Percentiles rank a stretch among this genome's conserved stretches.
These are phyloP conservation scores for Caenorhabditis panamensis DNA, from an alignment of 2,888 invertebrate genomes.

Conservation along the genomic window DNA sequence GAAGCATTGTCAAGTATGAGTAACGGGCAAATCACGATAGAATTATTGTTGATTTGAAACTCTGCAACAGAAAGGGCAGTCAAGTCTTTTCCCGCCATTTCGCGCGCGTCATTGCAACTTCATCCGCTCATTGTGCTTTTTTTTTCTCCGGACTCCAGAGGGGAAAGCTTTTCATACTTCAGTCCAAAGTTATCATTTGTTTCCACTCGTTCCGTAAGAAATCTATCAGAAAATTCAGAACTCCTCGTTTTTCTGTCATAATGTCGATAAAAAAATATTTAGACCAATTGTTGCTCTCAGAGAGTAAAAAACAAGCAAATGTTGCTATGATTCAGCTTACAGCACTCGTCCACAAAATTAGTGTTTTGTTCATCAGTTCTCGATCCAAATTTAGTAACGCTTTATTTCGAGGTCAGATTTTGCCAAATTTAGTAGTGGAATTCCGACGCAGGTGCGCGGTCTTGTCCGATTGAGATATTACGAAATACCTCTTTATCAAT, in stretches of 20 bases:
- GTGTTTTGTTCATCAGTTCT: no score
- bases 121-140: no score
- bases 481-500: background rate
- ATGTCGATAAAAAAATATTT: no score
- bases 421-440: background rate
- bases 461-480: constrained; percentile 9
- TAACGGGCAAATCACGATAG: constrained; percentile 22
- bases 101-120: constrained; percentile 15
- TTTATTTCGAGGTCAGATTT: constrained; percentile 19
- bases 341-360: no score
- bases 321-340: no score
- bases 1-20: constrained; percentile 53
- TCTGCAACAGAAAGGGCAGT: background rate
- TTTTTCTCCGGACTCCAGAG: constrained; percentile 15
- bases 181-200: background rate
- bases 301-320: no score
- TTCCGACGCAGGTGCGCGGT: constrained; percentile 1
- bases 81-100: constrained; percentile 13
- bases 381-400: no score
- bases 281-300: no score
- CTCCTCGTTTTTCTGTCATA: no score
- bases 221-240: no score
- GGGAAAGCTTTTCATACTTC: constrained; percentile 2
- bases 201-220: no score
- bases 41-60: constrained; percentile 35